Evolutionary conservation across 2,888 invertebrate genomes (phyloP).

Genomic region (Agrotis segetum): DNA sequence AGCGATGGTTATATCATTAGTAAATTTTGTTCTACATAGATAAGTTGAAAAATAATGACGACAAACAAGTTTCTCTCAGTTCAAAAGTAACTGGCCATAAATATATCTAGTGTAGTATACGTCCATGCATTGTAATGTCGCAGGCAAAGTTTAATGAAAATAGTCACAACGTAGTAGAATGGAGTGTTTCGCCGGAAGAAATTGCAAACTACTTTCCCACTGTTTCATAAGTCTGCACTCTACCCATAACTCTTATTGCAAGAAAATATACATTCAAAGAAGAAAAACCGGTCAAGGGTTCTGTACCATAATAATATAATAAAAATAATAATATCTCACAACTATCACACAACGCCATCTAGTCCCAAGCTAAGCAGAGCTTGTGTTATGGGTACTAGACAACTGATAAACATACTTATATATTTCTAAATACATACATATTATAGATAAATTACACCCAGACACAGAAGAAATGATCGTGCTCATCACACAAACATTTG

Average conservation of each 20-base stretch:
- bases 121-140: constrained; percentile 39
- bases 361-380: too few relatives aligned
- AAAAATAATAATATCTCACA: too few relatives aligned
- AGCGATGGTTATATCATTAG: too few relatives aligned
- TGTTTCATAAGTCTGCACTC: constrained; percentile 40
- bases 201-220: constrained; percentile 48
- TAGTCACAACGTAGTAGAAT: constrained; percentile 49
- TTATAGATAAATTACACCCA: too few relatives aligned
- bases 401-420: too few relatives aligned
- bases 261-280: constrained; percentile 46
- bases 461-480: too few relatives aligned
- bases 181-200: constrained; percentile 41
- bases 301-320: too few relatives aligned
- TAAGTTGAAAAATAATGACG: constrained; percentile 6
- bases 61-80: background rate
- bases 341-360: too few relatives aligned
- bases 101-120: background rate
- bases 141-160: constrained; percentile 57
- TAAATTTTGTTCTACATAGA: background rate
- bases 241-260: constrained; percentile 43
- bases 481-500: too few relatives aligned
- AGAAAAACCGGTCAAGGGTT: constrained; percentile 6
- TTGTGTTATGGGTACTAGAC: too few relatives aligned
- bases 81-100: background rate
- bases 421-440: too few relatives aligned